Percentiles rank a stretch among this genome's conserved stretches.
These are phyloP conservation scores for Eumerus sabulonum DNA, from an alignment of 2,888 invertebrate genomes.

Conservation along the genomic window DNA sequence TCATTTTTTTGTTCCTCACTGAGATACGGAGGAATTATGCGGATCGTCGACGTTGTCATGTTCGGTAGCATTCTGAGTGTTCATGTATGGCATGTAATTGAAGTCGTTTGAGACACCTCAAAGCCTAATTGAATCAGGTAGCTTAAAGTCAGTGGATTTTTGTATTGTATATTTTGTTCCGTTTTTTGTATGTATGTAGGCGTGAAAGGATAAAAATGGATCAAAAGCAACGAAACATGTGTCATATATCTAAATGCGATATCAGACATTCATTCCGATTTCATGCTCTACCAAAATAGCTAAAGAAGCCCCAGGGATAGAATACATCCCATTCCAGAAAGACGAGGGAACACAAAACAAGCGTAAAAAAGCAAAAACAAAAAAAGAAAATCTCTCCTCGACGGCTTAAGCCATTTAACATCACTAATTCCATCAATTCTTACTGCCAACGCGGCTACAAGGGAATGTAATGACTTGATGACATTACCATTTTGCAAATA, in stretches of 20 bases:
- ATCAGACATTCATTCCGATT: not conserved
- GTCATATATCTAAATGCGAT: too few species aligned
- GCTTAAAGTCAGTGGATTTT: conserved; percentile 1
- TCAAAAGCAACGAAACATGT: too few species aligned
- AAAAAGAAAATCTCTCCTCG: conserved; percentile 35
- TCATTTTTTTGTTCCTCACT: not conserved
- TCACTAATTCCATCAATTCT: conserved; percentile 63
- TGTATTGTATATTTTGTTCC: not conserved
- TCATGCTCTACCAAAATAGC: conserved; percentile 24
- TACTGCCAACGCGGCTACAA: conserved; percentile 31
- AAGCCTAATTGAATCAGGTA: conserved; percentile 42
- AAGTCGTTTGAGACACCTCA: conserved; percentile 42
- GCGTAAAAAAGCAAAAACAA: too few species aligned
- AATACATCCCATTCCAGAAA: conserved; percentile 45
- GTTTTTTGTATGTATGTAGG: not conserved
- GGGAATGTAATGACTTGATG: conserved; percentile 61
- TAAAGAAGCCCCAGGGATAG: conserved; percentile 55
- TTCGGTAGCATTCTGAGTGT: conserved; percentile 5
- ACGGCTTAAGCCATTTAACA: conserved; percentile 49
- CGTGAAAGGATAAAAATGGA: not conserved
- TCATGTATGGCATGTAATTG: not conserved
- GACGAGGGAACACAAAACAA: not conserved
- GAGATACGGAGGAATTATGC: conserved; percentile 7
- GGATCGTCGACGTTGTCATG: not conserved
- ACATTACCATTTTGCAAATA: conserved; percentile 57